Evolutionary conservation across 2,113 vertebrate species (phyloP), one percentile per base, ranked within the genome.

Genomic region (Corythornis cristatus): DNA sequence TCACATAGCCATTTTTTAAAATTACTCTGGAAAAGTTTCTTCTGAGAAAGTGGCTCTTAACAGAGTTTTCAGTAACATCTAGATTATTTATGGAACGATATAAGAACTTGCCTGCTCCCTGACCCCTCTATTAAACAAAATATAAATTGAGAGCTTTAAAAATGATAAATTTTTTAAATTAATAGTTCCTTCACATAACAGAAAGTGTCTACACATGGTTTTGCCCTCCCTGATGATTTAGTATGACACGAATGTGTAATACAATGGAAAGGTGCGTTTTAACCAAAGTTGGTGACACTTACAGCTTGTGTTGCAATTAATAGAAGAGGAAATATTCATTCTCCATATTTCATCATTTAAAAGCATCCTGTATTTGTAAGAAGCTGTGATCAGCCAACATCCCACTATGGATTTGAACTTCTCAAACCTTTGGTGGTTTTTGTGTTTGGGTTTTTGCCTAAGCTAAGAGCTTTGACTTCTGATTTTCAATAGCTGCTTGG

Each of bases 321-420:
- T 90, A 87, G 91, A 89, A 94, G 75, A 93, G 89, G 88, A 97
- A 94, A 94, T 93, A 94, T 84, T 90, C 48, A 88, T 91, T 93
- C 48, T 89, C 53, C 48, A 15, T 92, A 91, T 93, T 96, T 96
- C 96, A 66, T 96, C 46, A 96, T 89, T 89, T 84, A 85, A 93
- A 95, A 87, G 75, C 80, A 88, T 96, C 89, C 92, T 86, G 88
- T 92, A 37, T 91, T 91, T 91, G 83, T 86, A 97, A 94, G 74
- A 94, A 92, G 60, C 84, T 54, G 35, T 76, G 58, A 74, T 75
- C 88, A n/a, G 31, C 57, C 61, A 83, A 45, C 53, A 83, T 89
- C 46, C 50, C 13, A 2, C 79, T 62, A 80, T 56, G 51, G 75
- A 54, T 61, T 58, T 75, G 68, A 79, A 67, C 51, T 79, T 90